phyloP scores from a whole-genome alignment of 2,888 invertebrate genomes.

The Acanthosepion esculentum region DNA sequence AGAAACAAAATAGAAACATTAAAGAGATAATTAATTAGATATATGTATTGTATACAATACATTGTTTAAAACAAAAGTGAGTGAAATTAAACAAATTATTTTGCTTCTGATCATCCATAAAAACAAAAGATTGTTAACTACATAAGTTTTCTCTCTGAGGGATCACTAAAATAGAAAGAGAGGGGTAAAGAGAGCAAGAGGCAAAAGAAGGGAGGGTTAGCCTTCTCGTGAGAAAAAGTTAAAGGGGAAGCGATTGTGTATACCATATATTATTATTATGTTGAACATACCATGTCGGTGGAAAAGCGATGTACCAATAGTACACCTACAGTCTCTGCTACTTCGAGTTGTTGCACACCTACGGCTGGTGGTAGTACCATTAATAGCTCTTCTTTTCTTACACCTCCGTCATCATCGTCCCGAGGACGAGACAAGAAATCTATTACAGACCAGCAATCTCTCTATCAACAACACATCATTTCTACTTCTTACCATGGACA shows the following conservation, averaged over 20 bases:
- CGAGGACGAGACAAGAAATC: neutral
- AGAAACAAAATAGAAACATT: too few relatives aligned
- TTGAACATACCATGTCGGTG: slow-evolving; percentile 33
- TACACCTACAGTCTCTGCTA: neutral
- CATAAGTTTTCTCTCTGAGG: neutral
- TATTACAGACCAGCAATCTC: neutral
- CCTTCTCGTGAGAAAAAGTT: neutral
- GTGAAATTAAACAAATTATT: neutral
- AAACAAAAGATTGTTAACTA: neutral
- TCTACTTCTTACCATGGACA: neutral
- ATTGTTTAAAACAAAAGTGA: too few relatives aligned
- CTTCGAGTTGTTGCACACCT: neutral
- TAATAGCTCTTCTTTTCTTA: neutral
- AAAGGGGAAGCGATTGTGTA: neutral
- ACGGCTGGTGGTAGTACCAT: slow-evolving; percentile 21
- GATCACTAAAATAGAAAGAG: neutral
- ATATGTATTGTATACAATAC: too few relatives aligned
- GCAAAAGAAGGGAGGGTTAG: neutral
- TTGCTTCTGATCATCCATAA: neutral
- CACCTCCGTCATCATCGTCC: neutral
- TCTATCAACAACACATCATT: neutral
- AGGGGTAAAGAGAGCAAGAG: neutral
- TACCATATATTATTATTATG: neutral
- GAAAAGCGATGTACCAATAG: neutral
- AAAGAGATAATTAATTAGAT: too few relatives aligned